A percentile compares a stretch with the other conserved stretches of the same genome.
phyloP scores from a whole-genome alignment of 2,113 vertebrate species.

The Genyomyrus donnyi region DNA sequence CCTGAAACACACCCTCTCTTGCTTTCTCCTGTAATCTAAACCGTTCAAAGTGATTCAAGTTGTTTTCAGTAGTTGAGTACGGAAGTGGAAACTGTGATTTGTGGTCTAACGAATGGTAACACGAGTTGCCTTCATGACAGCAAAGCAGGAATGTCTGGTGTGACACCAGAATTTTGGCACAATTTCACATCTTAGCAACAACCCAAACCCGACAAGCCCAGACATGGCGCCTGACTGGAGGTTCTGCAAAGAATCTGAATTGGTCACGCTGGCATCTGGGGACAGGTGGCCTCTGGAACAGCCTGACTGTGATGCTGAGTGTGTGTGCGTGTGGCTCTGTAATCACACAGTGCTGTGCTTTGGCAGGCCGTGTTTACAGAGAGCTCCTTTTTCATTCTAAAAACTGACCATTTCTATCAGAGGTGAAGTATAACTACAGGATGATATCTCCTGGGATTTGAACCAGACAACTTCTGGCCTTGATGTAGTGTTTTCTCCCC shows the following conservation, averaged over 20 bases:
- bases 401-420: background rate
- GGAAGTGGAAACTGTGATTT: slow-evolving; percentile 1
- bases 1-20: background rate
- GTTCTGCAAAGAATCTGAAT: background rate
- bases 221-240: background rate
- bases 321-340: background rate
- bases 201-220: background rate
- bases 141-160: background rate
- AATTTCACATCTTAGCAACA: background rate
- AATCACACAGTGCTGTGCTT: background rate
- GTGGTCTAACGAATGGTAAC: background rate
- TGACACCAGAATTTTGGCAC: background rate
- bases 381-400: background rate
- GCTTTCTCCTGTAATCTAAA: background rate
- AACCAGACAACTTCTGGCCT: background rate
- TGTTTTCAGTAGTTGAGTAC: background rate
- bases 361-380: background rate
- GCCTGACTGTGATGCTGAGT: background rate
- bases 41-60: background rate
- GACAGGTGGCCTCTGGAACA: background rate
- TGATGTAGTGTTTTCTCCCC: background rate
- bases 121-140: background rate
- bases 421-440: background rate
- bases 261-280: background rate
- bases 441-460: background rate